Evolutionary conservation across 92 coral and sea anemone genomes (phyloP).

Genomic region (Epizoanthus scotinus): DNA sequence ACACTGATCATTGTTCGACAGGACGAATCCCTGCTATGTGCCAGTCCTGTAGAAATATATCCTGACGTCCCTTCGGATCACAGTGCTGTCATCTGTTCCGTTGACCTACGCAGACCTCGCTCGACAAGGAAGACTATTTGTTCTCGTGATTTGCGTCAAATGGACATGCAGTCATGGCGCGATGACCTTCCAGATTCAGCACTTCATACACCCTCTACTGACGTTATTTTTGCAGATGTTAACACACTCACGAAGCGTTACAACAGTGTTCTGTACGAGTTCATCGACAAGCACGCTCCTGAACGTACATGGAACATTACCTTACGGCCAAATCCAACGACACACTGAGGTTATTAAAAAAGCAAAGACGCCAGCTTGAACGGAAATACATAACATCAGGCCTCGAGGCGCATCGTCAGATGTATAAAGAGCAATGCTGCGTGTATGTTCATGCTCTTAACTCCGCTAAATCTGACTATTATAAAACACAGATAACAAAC

Average conservation of each 20-base stretch:
- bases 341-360: neutral
- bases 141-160: no score
- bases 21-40: no score
- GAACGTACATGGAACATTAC: conserved; percentile 4
- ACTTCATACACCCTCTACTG: conserved; percentile 17
- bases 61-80: no score
- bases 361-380: neutral
- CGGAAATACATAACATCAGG: neutral
- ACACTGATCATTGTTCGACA: no score
- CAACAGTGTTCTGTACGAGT: neutral
- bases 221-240: neutral
- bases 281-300: conserved; percentile 23
- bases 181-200: conserved; percentile 13
- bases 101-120: no score
- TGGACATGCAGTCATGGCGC: conserved; percentile 3
- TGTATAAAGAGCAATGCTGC: neutral
- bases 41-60: no score
- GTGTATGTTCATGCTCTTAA: neutral
- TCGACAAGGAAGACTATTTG: no score
- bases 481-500: conserved; percentile 6
- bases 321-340: conserved; percentile 21
- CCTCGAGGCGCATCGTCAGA: neutral
- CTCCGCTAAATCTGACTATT: conserved; percentile 2
- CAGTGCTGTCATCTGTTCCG: no score
- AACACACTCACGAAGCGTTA: conserved; percentile 5